Evolutionary conservation across 1,140 invertebrate genomes (phyloP), one percentile per base, ranked within the genome.

Genomic region (Pemphigus obesinymphae): DNA sequence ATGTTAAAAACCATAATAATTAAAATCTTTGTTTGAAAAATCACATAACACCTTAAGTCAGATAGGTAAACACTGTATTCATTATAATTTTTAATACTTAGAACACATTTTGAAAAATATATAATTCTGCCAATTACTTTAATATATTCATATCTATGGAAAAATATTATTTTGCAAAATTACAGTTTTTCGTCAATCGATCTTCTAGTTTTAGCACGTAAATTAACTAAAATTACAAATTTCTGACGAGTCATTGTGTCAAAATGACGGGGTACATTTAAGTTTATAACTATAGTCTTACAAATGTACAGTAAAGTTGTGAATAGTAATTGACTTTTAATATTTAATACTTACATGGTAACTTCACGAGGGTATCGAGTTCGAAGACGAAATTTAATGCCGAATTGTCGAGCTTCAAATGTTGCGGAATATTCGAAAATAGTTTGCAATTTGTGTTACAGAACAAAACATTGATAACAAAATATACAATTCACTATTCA

Each of bases 391-490:
- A 48, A 50, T 50, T 73, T n/a, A 7, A 48, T 45, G 13, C 15
- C 6, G 0, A 5, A 45, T 29, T 29, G 66, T 43, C 26, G 37
- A 17, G 66, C 31, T 20, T 17, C 15, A 5, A 34, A 53, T 26
- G 2, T 3, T 55, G 7, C 53, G 26, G 7, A 55, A 26, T 55
- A n/a, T n/a, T n/a, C n/a, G n/a, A n/a, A n/a, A 8, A 26, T 45
- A 45, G 8, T 7, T 45, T 45, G 43, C 13, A 66, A 37, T 23
- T n/a, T 29, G 29, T 73, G 50, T 73, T 45, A 50, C 70, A 20
- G 20, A 73, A 50, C 26, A 50, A 31, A 73, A 31, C 45, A 73
- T 34, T 73, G 70, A 73, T 73, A 73, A 73, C 70, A 73, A 73
- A 73, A 73, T 73, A 31, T 11, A 50, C 43, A 31, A 73, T 50